Percentiles rank a stretch among this genome's conserved stretches.
Evolutionary conservation across 2,113 vertebrate genomes (phyloP).

Genomic region (Misgurnus mizolepis): DNA sequence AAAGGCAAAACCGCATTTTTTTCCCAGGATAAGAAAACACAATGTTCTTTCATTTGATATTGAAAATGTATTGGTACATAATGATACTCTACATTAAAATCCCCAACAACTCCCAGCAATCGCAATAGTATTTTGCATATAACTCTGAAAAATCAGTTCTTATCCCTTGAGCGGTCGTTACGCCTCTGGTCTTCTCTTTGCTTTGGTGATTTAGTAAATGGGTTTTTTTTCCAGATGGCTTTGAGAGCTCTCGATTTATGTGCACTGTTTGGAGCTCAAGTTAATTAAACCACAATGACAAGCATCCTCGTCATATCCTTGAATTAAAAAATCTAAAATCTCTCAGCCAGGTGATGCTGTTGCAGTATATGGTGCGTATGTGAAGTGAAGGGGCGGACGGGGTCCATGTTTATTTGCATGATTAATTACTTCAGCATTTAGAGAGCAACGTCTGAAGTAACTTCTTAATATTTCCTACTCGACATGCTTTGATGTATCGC

Average conservation of each 20-base stretch:
- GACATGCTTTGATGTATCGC: not conserved
- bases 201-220: conserved; percentile 12
- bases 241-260: conserved; percentile 34
- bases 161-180: not conserved
- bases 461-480: not conserved
- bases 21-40: not conserved
- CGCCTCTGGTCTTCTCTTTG: not conserved
- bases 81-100: not conserved
- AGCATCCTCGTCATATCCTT: conserved; percentile 28
- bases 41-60: conserved; percentile 1
- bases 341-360: conserved; percentile 25
- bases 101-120: not conserved
- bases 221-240: conserved; percentile 32
- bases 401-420: not conserved
- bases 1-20: not conserved
- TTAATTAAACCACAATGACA: conserved; percentile 39
- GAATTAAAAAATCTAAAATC: conserved; percentile 8
- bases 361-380: not conserved
- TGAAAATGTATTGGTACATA: not conserved
- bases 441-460: conserved; percentile 17
- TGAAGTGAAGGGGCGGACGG: not conserved
- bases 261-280: conserved; percentile 37
- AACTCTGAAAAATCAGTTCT: not conserved
- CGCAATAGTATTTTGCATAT: not conserved
- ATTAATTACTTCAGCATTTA: conserved; percentile 3